Percentiles rank a stretch among this genome's conserved stretches.
Evolutionary conservation across 2,888 invertebrate species (phyloP).

Genomic region (Drosophila planitibia): DNA sequence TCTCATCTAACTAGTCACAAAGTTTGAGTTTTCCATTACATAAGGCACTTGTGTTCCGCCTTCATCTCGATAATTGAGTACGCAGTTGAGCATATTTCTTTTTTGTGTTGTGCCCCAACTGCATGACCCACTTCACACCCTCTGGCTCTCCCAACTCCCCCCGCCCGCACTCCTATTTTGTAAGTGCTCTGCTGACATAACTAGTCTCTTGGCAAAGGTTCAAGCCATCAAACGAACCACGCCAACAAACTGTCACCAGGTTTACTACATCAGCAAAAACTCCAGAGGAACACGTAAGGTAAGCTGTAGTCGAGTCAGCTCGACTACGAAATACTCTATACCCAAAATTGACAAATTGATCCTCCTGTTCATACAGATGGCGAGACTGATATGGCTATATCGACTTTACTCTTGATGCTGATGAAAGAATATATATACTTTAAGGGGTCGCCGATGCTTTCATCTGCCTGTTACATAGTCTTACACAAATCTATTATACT

Average conservation of each 20-base stretch:
- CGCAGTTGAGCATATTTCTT: slow-evolving; percentile 37
- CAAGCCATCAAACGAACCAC: slow-evolving; percentile 54
- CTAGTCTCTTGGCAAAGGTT: slow-evolving; percentile 65
- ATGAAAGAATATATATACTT: background rate
- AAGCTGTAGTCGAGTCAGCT: background rate
- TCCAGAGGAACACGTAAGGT: background rate
- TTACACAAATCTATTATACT: background rate
- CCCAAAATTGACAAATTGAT: background rate
- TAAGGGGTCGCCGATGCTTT: background rate
- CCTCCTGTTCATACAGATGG: too few species aligned
- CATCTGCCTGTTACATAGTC: background rate
- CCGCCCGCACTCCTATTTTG: background rate
- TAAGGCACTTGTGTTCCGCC: background rate
- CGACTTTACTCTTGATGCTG: background rate
- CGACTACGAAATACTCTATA: background rate
- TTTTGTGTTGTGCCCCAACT: slow-evolving; percentile 9
- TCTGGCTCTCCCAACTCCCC: background rate
- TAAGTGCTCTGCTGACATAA: slow-evolving; percentile 64
- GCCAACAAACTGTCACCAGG: slow-evolving; percentile 37
- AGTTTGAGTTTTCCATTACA: background rate
- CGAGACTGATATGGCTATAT: background rate
- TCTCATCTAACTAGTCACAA: background rate
- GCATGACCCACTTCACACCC: slow-evolving; percentile 13
- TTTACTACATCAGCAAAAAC: slow-evolving; percentile 2
- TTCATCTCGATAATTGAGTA: slow-evolving; percentile 48